Conservation (phyloP, 2,113 vertebrate species). For the Orcinus orca region DNA sequence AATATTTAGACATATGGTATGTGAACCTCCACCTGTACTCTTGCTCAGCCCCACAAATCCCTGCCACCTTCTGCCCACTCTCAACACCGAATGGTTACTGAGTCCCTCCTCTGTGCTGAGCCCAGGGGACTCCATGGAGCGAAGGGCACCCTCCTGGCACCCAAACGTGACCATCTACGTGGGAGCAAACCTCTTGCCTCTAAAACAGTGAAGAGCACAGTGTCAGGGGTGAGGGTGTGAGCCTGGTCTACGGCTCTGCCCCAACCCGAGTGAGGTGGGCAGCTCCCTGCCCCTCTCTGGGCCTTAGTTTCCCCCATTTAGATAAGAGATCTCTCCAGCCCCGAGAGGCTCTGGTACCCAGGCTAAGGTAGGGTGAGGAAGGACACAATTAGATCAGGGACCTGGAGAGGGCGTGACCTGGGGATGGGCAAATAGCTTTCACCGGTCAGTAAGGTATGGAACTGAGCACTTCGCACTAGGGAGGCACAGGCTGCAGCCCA, state of each 20-base stretch:
- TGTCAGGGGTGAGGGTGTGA: accelerated
- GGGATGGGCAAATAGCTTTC: background rate
- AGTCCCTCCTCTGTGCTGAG: background rate
- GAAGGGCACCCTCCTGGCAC: background rate
- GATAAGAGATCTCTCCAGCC: background rate
- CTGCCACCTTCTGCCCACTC: conserved; percentile 55
- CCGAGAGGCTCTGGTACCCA: background rate
- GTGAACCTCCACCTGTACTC: conserved; percentile 64
- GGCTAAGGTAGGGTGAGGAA: background rate
- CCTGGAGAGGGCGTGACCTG: background rate
- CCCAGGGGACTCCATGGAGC: background rate
- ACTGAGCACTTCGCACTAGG: background rate
- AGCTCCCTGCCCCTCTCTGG: background rate
- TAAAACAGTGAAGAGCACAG: background rate
- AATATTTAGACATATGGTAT: conserved; percentile 76
- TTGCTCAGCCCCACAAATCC: conserved; percentile 14
- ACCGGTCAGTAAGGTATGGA: background rate
- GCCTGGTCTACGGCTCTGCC: background rate
- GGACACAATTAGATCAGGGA: background rate
- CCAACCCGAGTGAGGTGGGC: background rate
- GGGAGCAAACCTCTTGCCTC: background rate
- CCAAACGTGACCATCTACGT: background rate
- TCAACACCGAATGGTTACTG: conserved; percentile 27
- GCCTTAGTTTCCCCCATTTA: background rate
- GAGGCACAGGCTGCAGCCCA: background rate